Percentiles rank a stretch among this genome's conserved stretches.
These are phyloP conservation scores for Ariolimax columbianus DNA, from an alignment of 2,888 invertebrate species.

Conservation along the genomic window DNA sequence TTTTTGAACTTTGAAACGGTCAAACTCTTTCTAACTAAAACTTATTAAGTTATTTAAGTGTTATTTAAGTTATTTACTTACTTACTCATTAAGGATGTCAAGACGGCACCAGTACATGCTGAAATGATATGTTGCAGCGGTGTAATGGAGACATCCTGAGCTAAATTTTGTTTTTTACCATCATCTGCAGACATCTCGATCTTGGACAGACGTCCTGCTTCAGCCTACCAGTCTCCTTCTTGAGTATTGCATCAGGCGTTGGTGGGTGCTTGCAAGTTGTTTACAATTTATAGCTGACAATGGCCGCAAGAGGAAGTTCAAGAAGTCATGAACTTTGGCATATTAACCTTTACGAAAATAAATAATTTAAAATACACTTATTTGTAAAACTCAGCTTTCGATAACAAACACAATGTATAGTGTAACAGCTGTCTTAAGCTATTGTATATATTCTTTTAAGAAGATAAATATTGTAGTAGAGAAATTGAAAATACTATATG, in stretches of 20 bases:
- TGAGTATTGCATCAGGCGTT: not conserved
- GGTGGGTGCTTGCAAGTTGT: not conserved
- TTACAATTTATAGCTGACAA: slow-evolving; percentile 75
- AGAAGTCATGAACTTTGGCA: slow-evolving; percentile 28
- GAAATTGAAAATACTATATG: not conserved
- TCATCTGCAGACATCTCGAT: not conserved
- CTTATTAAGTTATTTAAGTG: no score
- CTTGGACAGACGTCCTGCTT: not conserved
- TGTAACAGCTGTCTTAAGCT: not conserved
- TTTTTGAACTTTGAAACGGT: no score
- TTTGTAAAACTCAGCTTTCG: not conserved
- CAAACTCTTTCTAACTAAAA: no score
- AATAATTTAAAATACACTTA: not conserved
- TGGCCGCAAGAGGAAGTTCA: not conserved
- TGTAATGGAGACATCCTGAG: not conserved
- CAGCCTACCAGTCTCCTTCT: not conserved
- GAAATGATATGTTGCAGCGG: slow-evolving; percentile 90
- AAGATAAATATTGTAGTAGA: not conserved
- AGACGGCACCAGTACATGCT: slow-evolving; percentile 91
- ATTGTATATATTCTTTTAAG: not conserved
- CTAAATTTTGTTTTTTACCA: not conserved
- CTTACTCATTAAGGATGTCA: slow-evolving; percentile 88
- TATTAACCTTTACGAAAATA: slow-evolving; percentile 42
- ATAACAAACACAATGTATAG: not conserved
- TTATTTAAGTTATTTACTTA: no score